Conservation (phyloP, 2,888 invertebrate genomes). For the Agrochola lychnidis region DNA sequence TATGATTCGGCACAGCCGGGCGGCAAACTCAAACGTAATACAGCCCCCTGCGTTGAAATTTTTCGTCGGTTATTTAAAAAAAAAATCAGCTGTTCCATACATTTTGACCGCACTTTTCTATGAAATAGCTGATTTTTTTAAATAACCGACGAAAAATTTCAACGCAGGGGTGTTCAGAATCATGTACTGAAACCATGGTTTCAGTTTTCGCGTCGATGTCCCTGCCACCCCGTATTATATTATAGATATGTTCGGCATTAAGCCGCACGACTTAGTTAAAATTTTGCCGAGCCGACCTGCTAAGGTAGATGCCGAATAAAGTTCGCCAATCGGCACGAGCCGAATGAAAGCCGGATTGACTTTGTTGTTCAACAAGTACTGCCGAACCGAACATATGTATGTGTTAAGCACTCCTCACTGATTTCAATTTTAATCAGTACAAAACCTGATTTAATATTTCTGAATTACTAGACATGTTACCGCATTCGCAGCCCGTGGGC, state of each 20-base stretch:
- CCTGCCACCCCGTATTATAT: too few species aligned
- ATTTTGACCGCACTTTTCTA: too few species aligned
- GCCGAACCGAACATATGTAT: background rate
- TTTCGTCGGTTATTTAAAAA: too few species aligned
- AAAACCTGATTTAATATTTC: conserved; percentile 10
- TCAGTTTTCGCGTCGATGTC: too few species aligned
- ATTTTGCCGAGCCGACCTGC: background rate
- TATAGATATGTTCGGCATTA: background rate
- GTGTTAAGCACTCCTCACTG: background rate
- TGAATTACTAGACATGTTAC: background rate
- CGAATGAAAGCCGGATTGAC: background rate
- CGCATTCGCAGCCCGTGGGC: background rate
- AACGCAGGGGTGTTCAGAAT: too few species aligned
- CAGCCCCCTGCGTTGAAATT: too few species aligned
- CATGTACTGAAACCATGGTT: too few species aligned
- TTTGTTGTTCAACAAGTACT: background rate
- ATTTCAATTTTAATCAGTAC: background rate
- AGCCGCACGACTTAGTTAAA: background rate
- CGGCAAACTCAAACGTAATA: background rate
- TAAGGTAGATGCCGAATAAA: background rate
- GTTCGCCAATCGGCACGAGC: background rate
- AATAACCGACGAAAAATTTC: too few species aligned
- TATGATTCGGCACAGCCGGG: background rate
- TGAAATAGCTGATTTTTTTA: too few species aligned
- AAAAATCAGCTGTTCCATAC: too few species aligned